phyloP scores from a whole-genome alignment of 2,113 vertebrate species.

The Hippocampus comes region DNA sequence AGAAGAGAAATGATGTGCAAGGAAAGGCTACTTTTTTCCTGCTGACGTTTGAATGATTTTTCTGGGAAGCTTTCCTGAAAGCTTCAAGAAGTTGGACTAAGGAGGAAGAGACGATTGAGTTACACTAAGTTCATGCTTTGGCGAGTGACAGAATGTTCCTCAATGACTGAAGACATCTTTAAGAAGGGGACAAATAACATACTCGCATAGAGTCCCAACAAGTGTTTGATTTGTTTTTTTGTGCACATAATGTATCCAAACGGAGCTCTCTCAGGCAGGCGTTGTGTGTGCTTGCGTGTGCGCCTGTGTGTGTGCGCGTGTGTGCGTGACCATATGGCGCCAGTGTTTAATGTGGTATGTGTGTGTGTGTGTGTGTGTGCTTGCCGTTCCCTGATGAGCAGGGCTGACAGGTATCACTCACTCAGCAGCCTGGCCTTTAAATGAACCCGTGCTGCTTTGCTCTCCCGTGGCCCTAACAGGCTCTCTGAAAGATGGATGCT shows the following conservation, averaged over 20 bases:
- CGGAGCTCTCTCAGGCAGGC: not conserved
- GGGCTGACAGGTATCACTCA: constrained; percentile 92
- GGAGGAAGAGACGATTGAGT: constrained; percentile 59
- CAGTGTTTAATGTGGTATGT: constrained; percentile 25
- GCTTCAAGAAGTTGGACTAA: constrained; percentile 47
- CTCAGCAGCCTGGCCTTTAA: constrained; percentile 80
- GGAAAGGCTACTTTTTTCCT: constrained; percentile 10
- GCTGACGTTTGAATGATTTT: constrained; percentile 45
- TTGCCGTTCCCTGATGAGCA: constrained; percentile 63
- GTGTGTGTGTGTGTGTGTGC: constrained; percentile 49
- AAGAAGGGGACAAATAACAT: constrained; percentile 41
- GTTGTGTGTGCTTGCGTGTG: not conserved
- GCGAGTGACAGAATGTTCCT: constrained; percentile 66
- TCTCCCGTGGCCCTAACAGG: constrained; percentile 90
- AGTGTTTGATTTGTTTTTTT: constrained; percentile 40
- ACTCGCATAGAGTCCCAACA: constrained; percentile 39
- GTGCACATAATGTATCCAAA: constrained; percentile 26
- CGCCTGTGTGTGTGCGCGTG: constrained; percentile 7
- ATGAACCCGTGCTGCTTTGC: constrained; percentile 88
- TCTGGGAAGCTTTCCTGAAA: constrained; percentile 52
- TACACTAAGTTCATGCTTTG: constrained; percentile 58
- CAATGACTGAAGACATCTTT: constrained; percentile 50
- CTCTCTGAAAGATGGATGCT: constrained; percentile 96
- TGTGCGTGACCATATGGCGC: constrained; percentile 30
- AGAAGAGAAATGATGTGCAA: constrained; percentile 29